Base-by-base conservation (phyloP, 1,140 invertebrate species). In the Drosophila busckii region DNA sequence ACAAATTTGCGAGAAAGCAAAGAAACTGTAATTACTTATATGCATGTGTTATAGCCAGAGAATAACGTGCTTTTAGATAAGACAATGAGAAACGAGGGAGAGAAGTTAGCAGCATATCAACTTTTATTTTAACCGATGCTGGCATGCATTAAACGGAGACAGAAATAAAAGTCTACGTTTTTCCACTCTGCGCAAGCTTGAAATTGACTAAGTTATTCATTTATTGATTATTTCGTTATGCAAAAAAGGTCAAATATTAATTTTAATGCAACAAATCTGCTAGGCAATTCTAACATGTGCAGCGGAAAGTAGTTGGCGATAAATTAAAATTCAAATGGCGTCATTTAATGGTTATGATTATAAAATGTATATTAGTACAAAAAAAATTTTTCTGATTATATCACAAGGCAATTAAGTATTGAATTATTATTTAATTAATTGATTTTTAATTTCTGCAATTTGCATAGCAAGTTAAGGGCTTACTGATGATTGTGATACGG, bases 191-290 rank as follows among this genome's bases (percentile, higher is more conserved):
- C n/a, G n/a, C n/a, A n/a, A n/a, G n/a, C n/a, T n/a, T n/a, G n/a
- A n/a, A n/a, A 80, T 73, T 80, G 75, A 80, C 54, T 75, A 82
- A 82, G 50, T 82, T 80, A 82, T 82, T 82, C 70, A 82, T 82
- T 82, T 75, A 82, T 83, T 75, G 75, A 66, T 73, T 55, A 64
- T 73, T 45, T 45, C 23, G 52, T 44, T 34, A 34, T 48, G 53
- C 68, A 32, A 44, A 71, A 68, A 80, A 73, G 67, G 64, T 60
- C 52, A 53, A 42, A 54, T 53, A 45, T 40, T 59, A 35, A 55
- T 55, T 48, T 62, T 62, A 48, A 56, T 62, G 45, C 42, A 34
- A 44, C 38, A 32, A 8, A 55, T 23, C 76, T 82, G 75, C 82
- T 82, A 75, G 75, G 61, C 46, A 53, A 52, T 64, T 52, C n/a